A percentile compares a stretch with the other conserved stretches of the same genome.
Conservation (phyloP, 2,113 vertebrate genomes). For the Dasypus novemcinctus region DNA sequence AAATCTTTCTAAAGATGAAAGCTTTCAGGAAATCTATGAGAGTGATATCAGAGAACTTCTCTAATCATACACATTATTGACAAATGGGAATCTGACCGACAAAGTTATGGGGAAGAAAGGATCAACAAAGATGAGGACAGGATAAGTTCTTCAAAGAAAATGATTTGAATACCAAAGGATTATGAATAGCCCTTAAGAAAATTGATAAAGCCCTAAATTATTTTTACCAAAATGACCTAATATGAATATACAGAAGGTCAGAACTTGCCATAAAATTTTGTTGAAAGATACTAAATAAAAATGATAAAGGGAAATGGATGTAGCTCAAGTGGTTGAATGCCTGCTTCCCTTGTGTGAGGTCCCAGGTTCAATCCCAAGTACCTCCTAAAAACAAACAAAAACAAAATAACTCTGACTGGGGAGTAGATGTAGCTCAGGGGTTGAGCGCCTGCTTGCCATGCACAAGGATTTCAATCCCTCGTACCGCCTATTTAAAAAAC, state of each 20-base stretch:
- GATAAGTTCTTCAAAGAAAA: background rate
- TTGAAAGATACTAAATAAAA: background rate
- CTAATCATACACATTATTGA: accelerated
- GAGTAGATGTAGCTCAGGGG: too few relatives aligned
- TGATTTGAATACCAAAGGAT: background rate
- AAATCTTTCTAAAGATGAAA: background rate
- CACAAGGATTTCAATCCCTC: too few relatives aligned
- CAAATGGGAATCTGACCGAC: background rate
- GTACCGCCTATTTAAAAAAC: too few relatives aligned
- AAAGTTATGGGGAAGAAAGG: background rate
- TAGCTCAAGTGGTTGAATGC: too few relatives aligned
- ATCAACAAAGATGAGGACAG: too few relatives aligned
- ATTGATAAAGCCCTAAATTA: background rate
- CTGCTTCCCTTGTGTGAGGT: too few relatives aligned
- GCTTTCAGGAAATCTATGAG: background rate
- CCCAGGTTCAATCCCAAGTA: too few relatives aligned
- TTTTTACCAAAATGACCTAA: background rate
- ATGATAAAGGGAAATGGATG: background rate
- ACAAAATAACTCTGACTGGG: too few relatives aligned
- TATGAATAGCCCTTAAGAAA: background rate
- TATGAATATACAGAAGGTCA: background rate
- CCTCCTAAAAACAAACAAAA: too few relatives aligned
- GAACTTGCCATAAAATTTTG: background rate
- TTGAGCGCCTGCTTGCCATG: too few relatives aligned
- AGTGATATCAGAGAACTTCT: background rate